Conservation (phyloP, 2,113 vertebrate species). For the Dermatemys mawii region DNA sequence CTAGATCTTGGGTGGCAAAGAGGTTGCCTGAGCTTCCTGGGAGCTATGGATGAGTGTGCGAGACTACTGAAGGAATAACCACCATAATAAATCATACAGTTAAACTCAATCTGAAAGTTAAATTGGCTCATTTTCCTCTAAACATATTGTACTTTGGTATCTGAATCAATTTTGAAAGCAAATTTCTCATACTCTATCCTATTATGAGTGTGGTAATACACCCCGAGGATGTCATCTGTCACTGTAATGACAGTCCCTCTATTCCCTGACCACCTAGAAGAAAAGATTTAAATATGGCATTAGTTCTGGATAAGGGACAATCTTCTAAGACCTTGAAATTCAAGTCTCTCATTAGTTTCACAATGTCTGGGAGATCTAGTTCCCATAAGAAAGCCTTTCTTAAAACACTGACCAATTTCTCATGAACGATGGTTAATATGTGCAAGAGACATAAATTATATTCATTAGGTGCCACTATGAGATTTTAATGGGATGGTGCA, state of each 20-base stretch:
- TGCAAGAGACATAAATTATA: background rate
- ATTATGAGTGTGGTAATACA: constrained; percentile 45
- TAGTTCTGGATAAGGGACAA: constrained; percentile 69
- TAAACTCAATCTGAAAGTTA: background rate
- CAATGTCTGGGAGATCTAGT: constrained; percentile 73
- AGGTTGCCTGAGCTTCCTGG: background rate
- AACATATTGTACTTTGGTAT: constrained; percentile 14
- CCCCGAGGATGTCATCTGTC: constrained; percentile 44
- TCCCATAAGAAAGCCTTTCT: constrained; percentile 65
- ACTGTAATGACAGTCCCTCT: constrained; percentile 58
- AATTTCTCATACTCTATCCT: constrained; percentile 16
- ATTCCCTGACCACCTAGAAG: constrained; percentile 69
- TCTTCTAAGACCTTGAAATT: constrained; percentile 55
- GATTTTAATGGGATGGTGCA: background rate
- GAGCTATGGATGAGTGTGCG: constrained; percentile 3
- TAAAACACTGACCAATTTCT: constrained; percentile 30
- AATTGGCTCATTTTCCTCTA: constrained; percentile 19
- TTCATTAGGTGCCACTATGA: constrained; percentile 29
- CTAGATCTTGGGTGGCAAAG: background rate
- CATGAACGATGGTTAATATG: background rate
- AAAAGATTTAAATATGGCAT: constrained; percentile 69
- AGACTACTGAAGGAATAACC: background rate
- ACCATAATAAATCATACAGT: background rate
- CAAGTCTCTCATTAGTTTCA: constrained; percentile 71
- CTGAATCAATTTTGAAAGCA: constrained; percentile 44